Evolutionary conservation across 2,888 invertebrate species (phyloP).

Genomic region (Mythimna lalbum): DNA sequence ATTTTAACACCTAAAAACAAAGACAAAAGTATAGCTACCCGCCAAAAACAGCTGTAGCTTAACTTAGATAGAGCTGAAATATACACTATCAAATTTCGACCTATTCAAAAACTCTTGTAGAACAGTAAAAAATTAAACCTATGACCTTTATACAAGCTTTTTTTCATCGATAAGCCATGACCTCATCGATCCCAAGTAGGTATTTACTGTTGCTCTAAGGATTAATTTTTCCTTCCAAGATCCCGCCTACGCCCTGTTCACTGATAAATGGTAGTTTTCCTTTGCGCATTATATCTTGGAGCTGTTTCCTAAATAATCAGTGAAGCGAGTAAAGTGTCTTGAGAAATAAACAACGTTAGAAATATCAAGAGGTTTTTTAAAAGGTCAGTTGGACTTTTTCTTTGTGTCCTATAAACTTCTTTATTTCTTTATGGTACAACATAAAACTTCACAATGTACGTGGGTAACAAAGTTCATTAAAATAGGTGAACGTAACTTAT

Average conservation of each 20-base stretch:
- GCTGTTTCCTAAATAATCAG: slow-evolving; percentile 27
- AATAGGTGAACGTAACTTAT: too few relatives aligned
- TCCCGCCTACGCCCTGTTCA: slow-evolving; percentile 28
- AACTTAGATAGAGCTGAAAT: too few relatives aligned
- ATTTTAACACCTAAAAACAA: too few relatives aligned
- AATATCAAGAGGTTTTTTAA: slow-evolving; percentile 16
- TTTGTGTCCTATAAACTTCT: too few relatives aligned
- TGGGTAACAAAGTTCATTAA: too few relatives aligned
- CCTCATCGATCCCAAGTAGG: slow-evolving; percentile 18
- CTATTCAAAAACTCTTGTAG: too few relatives aligned
- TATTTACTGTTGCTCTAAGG: slow-evolving; percentile 8
- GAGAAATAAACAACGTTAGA: slow-evolving; percentile 19
- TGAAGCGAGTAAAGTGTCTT: slow-evolving; percentile 17
- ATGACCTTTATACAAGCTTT: not conserved
- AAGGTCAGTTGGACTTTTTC: not conserved
- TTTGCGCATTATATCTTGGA: slow-evolving; percentile 14
- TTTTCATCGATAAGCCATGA: slow-evolving; percentile 20
- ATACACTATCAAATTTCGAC: too few relatives aligned
- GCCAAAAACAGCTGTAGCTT: too few relatives aligned
- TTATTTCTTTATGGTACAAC: too few relatives aligned
- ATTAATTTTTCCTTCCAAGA: slow-evolving; percentile 36
- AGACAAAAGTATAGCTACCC: too few relatives aligned
- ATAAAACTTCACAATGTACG: too few relatives aligned
- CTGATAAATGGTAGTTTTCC: slow-evolving; percentile 46
- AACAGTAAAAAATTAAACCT: too few relatives aligned